Base-by-base conservation (phyloP, 1,140 invertebrate genomes). In the Pseudomyrmex concolor region DNA sequence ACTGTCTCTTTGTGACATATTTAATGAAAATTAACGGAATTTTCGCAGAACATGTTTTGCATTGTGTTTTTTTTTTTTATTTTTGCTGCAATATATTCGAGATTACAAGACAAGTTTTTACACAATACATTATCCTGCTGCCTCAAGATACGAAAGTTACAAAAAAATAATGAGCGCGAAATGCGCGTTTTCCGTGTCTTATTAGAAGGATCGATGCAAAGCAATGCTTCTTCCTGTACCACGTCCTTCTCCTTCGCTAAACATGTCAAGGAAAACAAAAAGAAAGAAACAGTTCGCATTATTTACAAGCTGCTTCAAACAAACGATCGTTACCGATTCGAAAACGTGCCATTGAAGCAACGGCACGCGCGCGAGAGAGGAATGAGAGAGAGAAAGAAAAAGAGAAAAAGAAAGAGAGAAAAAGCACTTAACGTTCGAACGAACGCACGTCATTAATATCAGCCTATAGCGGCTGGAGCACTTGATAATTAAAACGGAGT, bases 401-500 rank as follows among this genome's bases (percentile, higher is more conserved):
- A 82, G 22, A 25, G 22, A 25, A 25, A 25, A 25, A 25, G 1
- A 25, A 25, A 25, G 43, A 62, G 48, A 60, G 19, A 62, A n/a
- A 72, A 34, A 82, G 50, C 19, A 54, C 45, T 59, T 73, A 34
- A 80, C 72, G 68, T 50, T 70, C 54, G 51, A 72, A 43, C 57
- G 64, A 59, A 73, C 72, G 83, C 50, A 78, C 67, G 43, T 86
- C 88, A 87, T 90, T 90, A 90, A 86, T 90, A 90, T 87, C 76
- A 82, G 73, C 60, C 83, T 90, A 34, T 34, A 88, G 86, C 84
- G 89, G 78, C 60, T 34, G 34, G 62, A 77, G 73, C 72, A 34
- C 15, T 62, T 86, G 89, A 88, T 91, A 90, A 91, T 89, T 91
- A 90, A 91, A 91, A 89, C 83, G 55, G 68, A 66, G n/a, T 54